phyloP scores from a whole-genome alignment of 2,797 vertebrate genomes.

The Microcaecilia unicolor region DNA sequence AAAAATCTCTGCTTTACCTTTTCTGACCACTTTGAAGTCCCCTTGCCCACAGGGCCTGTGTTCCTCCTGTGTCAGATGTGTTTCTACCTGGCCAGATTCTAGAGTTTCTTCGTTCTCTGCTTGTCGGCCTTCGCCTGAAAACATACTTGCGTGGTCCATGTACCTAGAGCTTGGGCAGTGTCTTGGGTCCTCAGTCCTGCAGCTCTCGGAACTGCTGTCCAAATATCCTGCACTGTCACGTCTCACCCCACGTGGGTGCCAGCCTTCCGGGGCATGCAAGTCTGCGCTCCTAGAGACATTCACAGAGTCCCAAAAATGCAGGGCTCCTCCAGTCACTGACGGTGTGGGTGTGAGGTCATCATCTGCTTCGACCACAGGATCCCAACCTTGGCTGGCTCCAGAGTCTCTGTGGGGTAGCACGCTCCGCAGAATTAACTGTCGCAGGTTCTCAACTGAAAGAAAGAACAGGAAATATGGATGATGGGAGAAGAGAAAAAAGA shows the following conservation, averaged over 20 bases:
- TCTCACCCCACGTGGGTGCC: neutral
- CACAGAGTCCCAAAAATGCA: conserved; percentile 20
- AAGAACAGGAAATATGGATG: fast-evolving
- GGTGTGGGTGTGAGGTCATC: conserved; percentile 49
- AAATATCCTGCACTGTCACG: neutral
- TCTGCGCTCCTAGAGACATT: conserved; percentile 9
- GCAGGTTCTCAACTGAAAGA: conserved; percentile 47
- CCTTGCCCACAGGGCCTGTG: neutral
- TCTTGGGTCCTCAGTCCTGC: neutral
- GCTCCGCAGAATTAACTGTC: conserved; percentile 34
- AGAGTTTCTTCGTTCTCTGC: neutral
- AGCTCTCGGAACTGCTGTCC: neutral
- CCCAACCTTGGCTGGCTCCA: neutral
- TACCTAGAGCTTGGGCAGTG: neutral
- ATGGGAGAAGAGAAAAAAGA: too few species aligned
- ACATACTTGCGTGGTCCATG: neutral
- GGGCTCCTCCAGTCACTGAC: conserved; percentile 3
- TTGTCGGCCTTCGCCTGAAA: neutral
- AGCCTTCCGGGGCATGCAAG: neutral
- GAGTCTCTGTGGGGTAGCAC: conserved; percentile 21
- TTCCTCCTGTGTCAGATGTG: neutral
- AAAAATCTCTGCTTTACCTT: conserved; percentile 48
- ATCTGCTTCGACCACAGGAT: conserved; percentile 15
- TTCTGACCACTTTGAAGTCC: conserved; percentile 47
- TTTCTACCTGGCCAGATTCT: neutral